Evolutionary conservation across 2,888 invertebrate genomes (phyloP).

Genomic region (Hedychridium roseum): DNA sequence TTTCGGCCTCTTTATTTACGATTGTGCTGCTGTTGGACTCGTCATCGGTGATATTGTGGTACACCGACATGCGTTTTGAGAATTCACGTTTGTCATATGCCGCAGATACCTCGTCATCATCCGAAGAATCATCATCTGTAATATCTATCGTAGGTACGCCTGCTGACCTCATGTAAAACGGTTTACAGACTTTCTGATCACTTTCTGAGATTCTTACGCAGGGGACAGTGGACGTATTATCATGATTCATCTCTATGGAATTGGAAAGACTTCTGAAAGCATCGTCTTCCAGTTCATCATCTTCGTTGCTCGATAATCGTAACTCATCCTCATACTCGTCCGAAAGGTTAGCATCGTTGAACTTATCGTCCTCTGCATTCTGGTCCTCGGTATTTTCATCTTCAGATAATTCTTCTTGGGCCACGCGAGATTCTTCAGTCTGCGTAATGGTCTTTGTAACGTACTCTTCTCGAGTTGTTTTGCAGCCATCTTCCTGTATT

Average conservation of each 20-base stretch:
- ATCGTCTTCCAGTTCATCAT: slow-evolving; percentile 25
- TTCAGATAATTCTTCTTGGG: slow-evolving; percentile 5
- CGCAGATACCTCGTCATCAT: slow-evolving; percentile 24
- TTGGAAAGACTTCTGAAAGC: slow-evolving; percentile 33
- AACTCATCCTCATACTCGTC: slow-evolving; percentile 3
- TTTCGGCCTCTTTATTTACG: too few species aligned
- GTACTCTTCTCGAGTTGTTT: not conserved
- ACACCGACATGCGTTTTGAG: not conserved
- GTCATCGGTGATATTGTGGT: slow-evolving; percentile 37
- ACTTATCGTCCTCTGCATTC: not conserved
- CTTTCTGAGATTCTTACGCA: not conserved
- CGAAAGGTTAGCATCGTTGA: too few species aligned
- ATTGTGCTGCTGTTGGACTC: slow-evolving; percentile 35
- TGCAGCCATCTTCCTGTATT: not conserved
- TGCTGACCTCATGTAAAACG: slow-evolving; percentile 10
- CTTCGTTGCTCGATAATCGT: slow-evolving; percentile 16
- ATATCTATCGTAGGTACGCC: slow-evolving; percentile 34
- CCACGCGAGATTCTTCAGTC: too few species aligned
- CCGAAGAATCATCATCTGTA: slow-evolving; percentile 51
- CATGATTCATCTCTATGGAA: slow-evolving; percentile 17
- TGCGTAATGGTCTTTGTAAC: too few species aligned
- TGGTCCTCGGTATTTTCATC: slow-evolving; percentile 16
- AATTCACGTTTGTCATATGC: not conserved
- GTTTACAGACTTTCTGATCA: slow-evolving; percentile 4
- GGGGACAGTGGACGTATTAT: slow-evolving; percentile 3